Percentiles rank a stretch among this genome's conserved stretches.
These are phyloP conservation scores for Drosophila suboccidentalis DNA, from an alignment of 2,888 invertebrate genomes.

Conservation along the genomic window DNA sequence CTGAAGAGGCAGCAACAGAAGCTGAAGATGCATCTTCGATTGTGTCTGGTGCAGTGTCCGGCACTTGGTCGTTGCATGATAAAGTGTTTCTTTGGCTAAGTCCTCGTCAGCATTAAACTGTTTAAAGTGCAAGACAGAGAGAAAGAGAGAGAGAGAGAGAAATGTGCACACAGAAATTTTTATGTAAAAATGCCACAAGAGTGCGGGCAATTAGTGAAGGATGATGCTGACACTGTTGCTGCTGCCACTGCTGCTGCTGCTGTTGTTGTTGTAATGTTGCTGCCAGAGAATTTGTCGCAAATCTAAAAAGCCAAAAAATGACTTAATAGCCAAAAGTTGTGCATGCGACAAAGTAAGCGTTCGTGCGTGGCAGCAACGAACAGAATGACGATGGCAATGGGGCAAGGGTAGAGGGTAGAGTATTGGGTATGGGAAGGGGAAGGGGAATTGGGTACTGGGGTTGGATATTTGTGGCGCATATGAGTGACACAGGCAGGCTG, in stretches of 20 bases:
- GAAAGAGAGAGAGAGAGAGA: background rate
- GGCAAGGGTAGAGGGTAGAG: background rate
- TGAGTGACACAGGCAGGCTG: conserved; percentile 78
- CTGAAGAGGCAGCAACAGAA: conserved; percentile 39
- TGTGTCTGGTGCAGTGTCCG: conserved; percentile 71
- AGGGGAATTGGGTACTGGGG: conserved; percentile 18
- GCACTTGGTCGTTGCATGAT: conserved; percentile 67
- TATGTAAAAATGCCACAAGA: conserved; percentile 69
- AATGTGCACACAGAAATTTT: conserved; percentile 16
- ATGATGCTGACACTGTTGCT: conserved; percentile 30
- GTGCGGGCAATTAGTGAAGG: conserved; percentile 73
- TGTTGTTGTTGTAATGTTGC: conserved; percentile 21
- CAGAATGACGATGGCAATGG: conserved; percentile 22
- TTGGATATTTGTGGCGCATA: conserved; percentile 79
- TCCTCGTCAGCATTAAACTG: conserved; percentile 59
- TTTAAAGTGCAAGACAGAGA: conserved; percentile 44
- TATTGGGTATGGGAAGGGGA: background rate
- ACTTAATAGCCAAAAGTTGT: conserved; percentile 81
- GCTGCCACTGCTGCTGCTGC: conserved; percentile 24
- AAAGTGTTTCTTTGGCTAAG: conserved; percentile 64
- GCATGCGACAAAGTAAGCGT: conserved; percentile 82
- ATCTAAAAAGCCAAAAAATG: conserved; percentile 82
- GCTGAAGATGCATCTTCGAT: conserved; percentile 58
- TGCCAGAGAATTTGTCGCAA: conserved; percentile 75
- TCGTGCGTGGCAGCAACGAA: conserved; percentile 73